Conservation (phyloP, 2,888 invertebrate genomes). For the Cryptocephalus primarius region DNA sequence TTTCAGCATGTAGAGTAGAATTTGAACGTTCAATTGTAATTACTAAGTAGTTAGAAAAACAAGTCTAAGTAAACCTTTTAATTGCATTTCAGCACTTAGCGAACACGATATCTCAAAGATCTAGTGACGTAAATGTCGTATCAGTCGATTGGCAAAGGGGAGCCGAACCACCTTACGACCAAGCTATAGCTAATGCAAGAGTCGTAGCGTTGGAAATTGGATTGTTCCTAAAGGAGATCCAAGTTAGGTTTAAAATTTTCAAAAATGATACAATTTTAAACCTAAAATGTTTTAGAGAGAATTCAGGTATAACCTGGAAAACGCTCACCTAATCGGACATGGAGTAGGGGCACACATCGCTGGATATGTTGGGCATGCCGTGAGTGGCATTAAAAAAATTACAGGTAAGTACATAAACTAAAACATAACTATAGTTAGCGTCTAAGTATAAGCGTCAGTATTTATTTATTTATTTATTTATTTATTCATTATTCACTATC, state of each 20-base stretch:
- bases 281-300: conserved; percentile 7
- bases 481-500: too few relatives aligned
- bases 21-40: too few relatives aligned
- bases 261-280: conserved; percentile 3
- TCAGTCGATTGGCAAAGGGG: conserved; percentile 44
- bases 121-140: conserved; percentile 32
- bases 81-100: conserved; percentile 17
- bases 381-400: conserved; percentile 28
- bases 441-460: too few relatives aligned
- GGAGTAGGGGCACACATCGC: conserved; percentile 43
- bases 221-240: conserved; percentile 33
- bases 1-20: too few relatives aligned
- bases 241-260: conserved; percentile 22
- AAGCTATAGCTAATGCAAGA: conserved; percentile 46
- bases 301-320: conserved; percentile 12
- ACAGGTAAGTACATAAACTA: conserved; percentile 21
- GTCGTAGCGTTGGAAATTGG: conserved; percentile 44
- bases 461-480: too few relatives aligned
- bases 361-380: conserved; percentile 38
- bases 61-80: too few relatives aligned
- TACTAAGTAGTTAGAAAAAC: too few relatives aligned
- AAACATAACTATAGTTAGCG: too few relatives aligned
- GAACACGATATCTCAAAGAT: conserved; percentile 8
- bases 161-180: conserved; percentile 42
- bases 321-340: conserved; percentile 42